Conservation (phyloP, 2,797 vertebrate genomes). For the Phrynocephalus guinanensis region DNA sequence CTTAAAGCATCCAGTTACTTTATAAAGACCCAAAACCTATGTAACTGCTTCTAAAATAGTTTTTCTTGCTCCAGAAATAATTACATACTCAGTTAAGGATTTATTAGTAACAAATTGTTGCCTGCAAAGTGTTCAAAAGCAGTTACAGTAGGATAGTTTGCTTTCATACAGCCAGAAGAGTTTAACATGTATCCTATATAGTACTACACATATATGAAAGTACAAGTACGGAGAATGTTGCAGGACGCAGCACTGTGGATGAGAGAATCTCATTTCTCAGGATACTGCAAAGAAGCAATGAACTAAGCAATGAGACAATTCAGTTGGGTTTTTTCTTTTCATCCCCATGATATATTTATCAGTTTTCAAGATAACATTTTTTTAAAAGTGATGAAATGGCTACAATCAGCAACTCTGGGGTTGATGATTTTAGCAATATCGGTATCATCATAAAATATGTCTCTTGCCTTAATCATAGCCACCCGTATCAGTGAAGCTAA, state of each 20-base stretch:
- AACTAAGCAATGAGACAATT: background rate
- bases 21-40: slow-evolving; percentile 44
- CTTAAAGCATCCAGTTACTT: slow-evolving; percentile 42
- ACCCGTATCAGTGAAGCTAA: background rate
- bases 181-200: slow-evolving; percentile 34
- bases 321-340: background rate
- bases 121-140: slow-evolving; percentile 20
- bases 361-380: background rate
- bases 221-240: slow-evolving; percentile 19
- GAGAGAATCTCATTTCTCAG: background rate
- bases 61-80: slow-evolving; percentile 44
- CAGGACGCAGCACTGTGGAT: background rate
- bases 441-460: background rate
- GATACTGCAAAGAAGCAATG: background rate
- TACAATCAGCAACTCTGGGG: background rate
- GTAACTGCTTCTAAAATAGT: slow-evolving; percentile 19
- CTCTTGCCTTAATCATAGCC: background rate
- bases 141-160: slow-evolving; percentile 49
- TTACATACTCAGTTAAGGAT: slow-evolving; percentile 56
- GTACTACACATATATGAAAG: slow-evolving; percentile 26
- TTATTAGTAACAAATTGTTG: slow-evolving; percentile 28
- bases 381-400: background rate
- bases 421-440: background rate
- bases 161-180: slow-evolving; percentile 45
- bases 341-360: background rate